Base-by-base conservation (phyloP, 2,797 vertebrate genomes). In the Chelon labrosus region DNA sequence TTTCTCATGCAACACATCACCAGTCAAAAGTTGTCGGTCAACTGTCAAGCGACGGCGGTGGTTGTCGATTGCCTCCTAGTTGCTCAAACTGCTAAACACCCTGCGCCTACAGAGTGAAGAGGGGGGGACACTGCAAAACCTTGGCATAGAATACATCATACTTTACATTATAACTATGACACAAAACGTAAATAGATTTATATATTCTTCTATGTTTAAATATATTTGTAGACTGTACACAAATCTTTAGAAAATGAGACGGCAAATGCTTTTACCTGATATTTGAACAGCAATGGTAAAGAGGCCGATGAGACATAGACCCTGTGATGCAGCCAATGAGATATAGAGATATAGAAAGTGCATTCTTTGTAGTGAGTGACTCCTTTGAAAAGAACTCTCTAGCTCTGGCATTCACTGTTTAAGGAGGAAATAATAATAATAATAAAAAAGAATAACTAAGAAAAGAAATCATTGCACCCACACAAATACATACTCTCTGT, bases 141-240 rank as follows among this genome's bases (percentile, higher is more conserved):
- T 93, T 94, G 91, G 92, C 91, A 94, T 93, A 93, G 91, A 92
- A 89, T 92, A 93, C 92, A 91, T 91, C 82, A 85, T 92, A 91
- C 89, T 93, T 93, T 92, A 93, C 92, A 93, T 91, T 89, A 93
- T 93, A 93, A 91, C 91, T 91, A 93, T 94, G 88, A 92, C 92
- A 93, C 92, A 92, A 93, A 93, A 93, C 89, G 87, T 93, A 94
- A 93, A 94, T 93, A 94, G 91, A 93, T 92, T 92, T 92, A 94
- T 92, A 93, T 94, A 92, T 87, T 92, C 87, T 92, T 85, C 91
- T 93, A 92, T 93, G 89, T 91, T 93, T 94, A 94, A 93, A 93
- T 94, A 94, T 92, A 92, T 92, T 88, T 92, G 90, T 91, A 85
- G 90, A 90, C 92, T 93, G 92, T 94, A 95, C 91, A 93, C 88